These are phyloP conservation scores for Sweltsa coloradensis DNA, from an alignment of 1,140 invertebrate genomes.

Conservation along the genomic window DNA sequence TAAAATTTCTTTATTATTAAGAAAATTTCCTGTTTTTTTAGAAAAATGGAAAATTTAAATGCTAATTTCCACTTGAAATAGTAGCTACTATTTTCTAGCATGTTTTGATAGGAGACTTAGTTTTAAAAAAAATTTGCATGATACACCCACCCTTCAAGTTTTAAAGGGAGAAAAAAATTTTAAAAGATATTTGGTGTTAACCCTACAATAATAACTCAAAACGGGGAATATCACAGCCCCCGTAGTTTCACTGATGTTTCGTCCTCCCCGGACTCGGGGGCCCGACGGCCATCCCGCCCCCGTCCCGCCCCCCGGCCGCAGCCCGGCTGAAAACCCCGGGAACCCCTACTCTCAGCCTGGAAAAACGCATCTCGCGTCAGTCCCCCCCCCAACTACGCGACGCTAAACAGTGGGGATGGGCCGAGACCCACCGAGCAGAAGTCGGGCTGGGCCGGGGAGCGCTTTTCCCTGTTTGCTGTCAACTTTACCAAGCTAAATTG, in stretches of 20 bases:
- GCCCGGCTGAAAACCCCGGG: constrained; percentile 35
- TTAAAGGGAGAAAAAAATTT: neutral
- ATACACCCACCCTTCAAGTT: neutral
- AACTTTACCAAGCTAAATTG: constrained; percentile 89
- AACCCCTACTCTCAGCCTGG: constrained; percentile 38
- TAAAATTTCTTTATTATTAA: no score
- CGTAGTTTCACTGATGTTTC: constrained; percentile 27
- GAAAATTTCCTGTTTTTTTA: no score
- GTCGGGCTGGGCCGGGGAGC: constrained; percentile 70
- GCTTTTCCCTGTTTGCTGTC: constrained; percentile 86
- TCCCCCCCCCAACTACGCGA: neutral
- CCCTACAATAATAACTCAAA: neutral
- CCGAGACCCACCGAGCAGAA: constrained; percentile 37
- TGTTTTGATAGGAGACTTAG: no score
- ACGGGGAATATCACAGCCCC: constrained; percentile 5
- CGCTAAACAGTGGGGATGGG: constrained; percentile 27
- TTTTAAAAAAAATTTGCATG: neutral
- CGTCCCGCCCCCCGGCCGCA: constrained; percentile 27
- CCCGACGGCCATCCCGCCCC: constrained; percentile 28
- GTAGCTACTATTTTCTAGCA: no score
- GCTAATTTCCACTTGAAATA: no score
- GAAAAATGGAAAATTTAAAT: no score
- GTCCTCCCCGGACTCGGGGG: no score
- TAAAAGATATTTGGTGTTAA: neutral
- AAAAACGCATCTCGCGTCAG: constrained; percentile 32